Base-by-base conservation (phyloP, 2,797 vertebrate species). In the Yasuhikotakia modesta region DNA sequence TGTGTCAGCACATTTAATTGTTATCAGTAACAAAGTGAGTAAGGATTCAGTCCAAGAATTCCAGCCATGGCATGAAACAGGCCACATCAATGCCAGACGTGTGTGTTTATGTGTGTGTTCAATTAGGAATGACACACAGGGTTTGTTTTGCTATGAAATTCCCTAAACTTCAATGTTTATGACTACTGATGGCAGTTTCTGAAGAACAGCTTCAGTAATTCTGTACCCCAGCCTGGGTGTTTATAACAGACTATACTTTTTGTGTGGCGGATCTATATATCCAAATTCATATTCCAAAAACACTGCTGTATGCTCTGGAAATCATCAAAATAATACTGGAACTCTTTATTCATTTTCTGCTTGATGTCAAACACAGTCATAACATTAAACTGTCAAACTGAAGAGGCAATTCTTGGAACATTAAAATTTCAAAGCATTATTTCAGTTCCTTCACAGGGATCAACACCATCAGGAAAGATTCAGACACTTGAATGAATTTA, bases 1-100 rank as follows among this genome's bases (percentile, higher is more conserved):
- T 46, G 66, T 82, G 71, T 82, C 79, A 76, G 55, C 80, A 72
- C 75, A 70, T 72, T 81, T 70, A 78, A 73, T 83, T 81, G 70
- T 83, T 81, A 79, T 73, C 82, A 79, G 69, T 81, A 83, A 85
- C 79, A 83, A 84, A 86, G 76, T 61, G 63, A 50, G 45, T 66
- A n/a, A 81, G 80, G 70, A 85, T 78, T 53, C 53, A 48, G 53
- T 85, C 65, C 80, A 80, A 70, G 81, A 82, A 86, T 83, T 73
- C 76, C 61, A 67, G 68, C 57, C 46, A 71, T 67, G 52, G 66
- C 68, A 85, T 76, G 63, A 74, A 72, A 63, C 63, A 75, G 46
- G 57, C 35, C 82, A 70, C 19, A 35, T 30, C 17, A 27, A 53
- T 8, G 46, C 16, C 69, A 66, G 73, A 75, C 53, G n/a, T 27